phyloP scores from a whole-genome alignment of 2,113 vertebrate genomes.

The Rhipidura dahli region DNA sequence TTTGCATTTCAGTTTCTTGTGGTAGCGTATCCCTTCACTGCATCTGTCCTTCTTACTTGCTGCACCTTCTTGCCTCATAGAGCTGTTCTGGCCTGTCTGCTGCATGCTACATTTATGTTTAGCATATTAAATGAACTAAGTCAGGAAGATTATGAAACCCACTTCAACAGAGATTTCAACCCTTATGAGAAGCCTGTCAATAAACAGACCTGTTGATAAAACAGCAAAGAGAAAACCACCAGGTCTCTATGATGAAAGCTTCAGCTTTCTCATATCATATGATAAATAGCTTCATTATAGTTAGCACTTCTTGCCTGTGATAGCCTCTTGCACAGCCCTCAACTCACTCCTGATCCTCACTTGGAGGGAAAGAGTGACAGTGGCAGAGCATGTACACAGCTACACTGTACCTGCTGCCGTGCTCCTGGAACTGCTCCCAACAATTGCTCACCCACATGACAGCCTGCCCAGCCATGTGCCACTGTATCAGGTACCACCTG shows the following conservation, averaged over 20 bases:
- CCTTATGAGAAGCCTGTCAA: neutral
- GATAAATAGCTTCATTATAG: neutral
- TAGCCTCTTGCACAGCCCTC: neutral
- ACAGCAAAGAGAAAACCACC: neutral
- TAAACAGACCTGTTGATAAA: constrained; percentile 3
- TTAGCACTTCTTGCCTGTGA: neutral
- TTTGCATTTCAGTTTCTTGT: neutral
- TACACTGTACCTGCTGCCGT: fast-evolving
- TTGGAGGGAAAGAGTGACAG: neutral
- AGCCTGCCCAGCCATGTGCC: neutral
- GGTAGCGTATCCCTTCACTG: neutral
- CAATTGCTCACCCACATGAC: neutral
- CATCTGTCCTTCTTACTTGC: fast-evolving
- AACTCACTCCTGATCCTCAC: neutral
- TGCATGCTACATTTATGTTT: neutral
- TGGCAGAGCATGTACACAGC: neutral
- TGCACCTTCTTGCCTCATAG: neutral
- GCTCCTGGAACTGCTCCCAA: neutral
- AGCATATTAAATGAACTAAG: neutral
- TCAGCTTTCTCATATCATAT: neutral
- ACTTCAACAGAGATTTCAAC: neutral
- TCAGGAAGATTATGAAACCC: neutral
- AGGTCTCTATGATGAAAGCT: neutral
- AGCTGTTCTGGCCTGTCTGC: neutral
- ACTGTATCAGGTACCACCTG: neutral